Evolutionary conservation across 2,113 vertebrate genomes (phyloP).

Genomic region (Corydoras maculifer): DNA sequence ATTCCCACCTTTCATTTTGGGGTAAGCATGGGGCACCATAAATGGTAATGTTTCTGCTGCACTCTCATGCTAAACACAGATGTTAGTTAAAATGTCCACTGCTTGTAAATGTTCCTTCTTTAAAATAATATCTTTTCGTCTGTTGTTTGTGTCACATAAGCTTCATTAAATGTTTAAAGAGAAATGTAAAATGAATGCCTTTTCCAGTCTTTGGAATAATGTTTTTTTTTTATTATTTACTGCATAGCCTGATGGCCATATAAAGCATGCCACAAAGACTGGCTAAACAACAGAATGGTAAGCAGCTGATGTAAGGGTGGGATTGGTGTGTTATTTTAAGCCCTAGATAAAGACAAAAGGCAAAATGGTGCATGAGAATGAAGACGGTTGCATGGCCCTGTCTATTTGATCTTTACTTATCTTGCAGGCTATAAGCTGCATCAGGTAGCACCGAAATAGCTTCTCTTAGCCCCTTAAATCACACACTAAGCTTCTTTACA

Average conservation of each 20-base stretch:
- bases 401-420: neutral
- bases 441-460: slow-evolving; percentile 19
- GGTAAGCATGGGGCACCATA: slow-evolving; percentile 10
- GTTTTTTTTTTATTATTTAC: neutral
- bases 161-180: neutral
- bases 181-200: neutral
- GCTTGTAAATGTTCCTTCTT: neutral
- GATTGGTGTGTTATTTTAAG: slow-evolving; percentile 27
- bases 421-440: neutral
- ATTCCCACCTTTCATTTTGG: neutral
- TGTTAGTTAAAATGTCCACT: neutral
- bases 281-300: slow-evolving; percentile 9
- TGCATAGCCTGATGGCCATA: slow-evolving; percentile 3
- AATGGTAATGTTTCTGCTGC: slow-evolving; percentile 13
- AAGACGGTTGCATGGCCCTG: neutral
- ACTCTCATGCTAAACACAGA: slow-evolving; percentile 1
- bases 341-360: slow-evolving; percentile 10
- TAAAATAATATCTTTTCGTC: neutral
- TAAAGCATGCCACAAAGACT: slow-evolving; percentile 1
- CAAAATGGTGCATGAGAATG: slow-evolving; percentile 22
- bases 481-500: slow-evolving; percentile 16
- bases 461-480: slow-evolving; percentile 17
- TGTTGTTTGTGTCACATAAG: neutral
- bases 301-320: slow-evolving; percentile 21
- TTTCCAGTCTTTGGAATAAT: neutral